These are phyloP conservation scores for Sceloporus tristichus DNA, from an alignment of 2,113 vertebrate genomes.

Conservation along the genomic window DNA sequence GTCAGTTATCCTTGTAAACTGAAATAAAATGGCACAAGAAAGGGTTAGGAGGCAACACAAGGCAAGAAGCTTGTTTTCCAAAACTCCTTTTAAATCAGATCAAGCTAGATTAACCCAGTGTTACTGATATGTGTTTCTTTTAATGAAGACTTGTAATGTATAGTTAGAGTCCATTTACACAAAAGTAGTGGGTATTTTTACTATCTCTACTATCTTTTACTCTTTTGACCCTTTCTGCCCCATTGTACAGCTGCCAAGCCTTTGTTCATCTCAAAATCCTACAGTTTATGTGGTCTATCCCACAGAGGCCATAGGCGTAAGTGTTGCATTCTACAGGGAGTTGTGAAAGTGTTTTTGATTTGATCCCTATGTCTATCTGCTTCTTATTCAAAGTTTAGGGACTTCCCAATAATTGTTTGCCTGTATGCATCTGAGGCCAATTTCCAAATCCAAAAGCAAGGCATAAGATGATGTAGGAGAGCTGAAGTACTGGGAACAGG, in stretches of 20 bases:
- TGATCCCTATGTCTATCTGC: conserved; percentile 38
- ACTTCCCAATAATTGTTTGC: background rate
- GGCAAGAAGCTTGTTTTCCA: conserved; percentile 58
- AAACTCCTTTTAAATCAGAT: conserved; percentile 69
- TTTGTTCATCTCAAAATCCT: conserved; percentile 53
- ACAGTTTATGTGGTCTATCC: conserved; percentile 46
- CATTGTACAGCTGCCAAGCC: conserved; percentile 53
- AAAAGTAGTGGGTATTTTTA: conserved; percentile 64
- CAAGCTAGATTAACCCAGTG: conserved; percentile 70
- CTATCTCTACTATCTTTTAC: conserved; percentile 53
- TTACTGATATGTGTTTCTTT: conserved; percentile 61
- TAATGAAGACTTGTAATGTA: conserved; percentile 64
- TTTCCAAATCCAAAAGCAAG: background rate
- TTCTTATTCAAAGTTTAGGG: background rate
- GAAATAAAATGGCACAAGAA: conserved; percentile 46
- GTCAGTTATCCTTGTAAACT: conserved; percentile 56
- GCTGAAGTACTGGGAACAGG: background rate
- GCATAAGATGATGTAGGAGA: background rate
- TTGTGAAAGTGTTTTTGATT: conserved; percentile 30
- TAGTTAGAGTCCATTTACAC: conserved; percentile 62
- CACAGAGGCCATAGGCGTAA: conserved; percentile 39
- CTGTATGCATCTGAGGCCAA: background rate
- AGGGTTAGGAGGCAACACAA: conserved; percentile 58
- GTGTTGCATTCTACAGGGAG: background rate
- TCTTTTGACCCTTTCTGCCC: conserved; percentile 55